A percentile compares a stretch with the other conserved stretches of the same genome.
Conservation (phyloP, 30 jellyfish, hydroid and myxozoan genomes). For the Aurelia sp. region DNA sequence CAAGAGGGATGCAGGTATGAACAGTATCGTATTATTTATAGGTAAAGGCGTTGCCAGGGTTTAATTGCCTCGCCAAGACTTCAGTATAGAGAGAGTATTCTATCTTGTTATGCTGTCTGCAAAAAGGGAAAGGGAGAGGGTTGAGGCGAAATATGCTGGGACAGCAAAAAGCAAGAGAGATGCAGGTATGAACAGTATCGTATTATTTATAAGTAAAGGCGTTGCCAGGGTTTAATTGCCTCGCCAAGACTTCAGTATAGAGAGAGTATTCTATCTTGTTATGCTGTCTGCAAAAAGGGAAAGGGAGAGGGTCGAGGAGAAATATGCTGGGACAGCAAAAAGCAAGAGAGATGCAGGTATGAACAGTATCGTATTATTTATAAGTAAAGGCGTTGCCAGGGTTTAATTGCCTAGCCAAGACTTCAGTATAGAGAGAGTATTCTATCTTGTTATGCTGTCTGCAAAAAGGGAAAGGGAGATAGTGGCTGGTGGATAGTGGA, state of each 20-base stretch:
- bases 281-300: too few species aligned
- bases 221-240: not conserved
- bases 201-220: not conserved
- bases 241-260: not conserved
- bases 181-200: slow-evolving; percentile 3
- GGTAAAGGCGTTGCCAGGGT: not conserved
- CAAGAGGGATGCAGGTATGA: slow-evolving; percentile 30
- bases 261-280: not conserved
- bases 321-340: too few species aligned
- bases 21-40: too few species aligned
- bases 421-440: not conserved
- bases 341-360: not conserved
- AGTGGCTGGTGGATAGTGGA: too few species aligned
- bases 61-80: not conserved
- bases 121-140: slow-evolving; percentile 64
- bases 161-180: slow-evolving; percentile 16
- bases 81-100: not conserved
- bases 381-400: too few species aligned
- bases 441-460: not conserved
- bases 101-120: slow-evolving; percentile 81
- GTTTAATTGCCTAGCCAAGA: not conserved
- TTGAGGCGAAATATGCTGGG: slow-evolving; percentile 56
- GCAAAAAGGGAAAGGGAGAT: too few species aligned
- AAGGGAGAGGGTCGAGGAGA: too few species aligned
- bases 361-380: too few species aligned